phyloP scores from a whole-genome alignment of 2,888 invertebrate genomes.

The Ennomos erosarius region DNA sequence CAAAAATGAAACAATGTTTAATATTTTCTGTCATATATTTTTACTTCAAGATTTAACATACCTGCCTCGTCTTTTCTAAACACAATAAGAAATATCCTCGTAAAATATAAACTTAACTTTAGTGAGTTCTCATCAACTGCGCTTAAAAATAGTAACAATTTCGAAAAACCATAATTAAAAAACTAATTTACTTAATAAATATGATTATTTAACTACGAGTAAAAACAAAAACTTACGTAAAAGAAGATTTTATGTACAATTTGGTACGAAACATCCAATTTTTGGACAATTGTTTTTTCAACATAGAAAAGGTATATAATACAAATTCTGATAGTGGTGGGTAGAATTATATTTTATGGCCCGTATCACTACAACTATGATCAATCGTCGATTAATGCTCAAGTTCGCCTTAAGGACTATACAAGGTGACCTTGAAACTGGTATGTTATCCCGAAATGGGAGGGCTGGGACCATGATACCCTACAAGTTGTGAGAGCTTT shows the following conservation, averaged over 20 bases:
- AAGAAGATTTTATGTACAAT: constrained; percentile 43
- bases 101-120: constrained; percentile 44
- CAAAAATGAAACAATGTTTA: constrained; percentile 26
- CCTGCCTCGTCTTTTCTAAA: constrained; percentile 31
- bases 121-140: constrained; percentile 55
- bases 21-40: constrained; percentile 35
- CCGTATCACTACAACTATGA: no score
- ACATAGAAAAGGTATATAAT: constrained; percentile 18
- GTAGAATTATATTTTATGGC: constrained; percentile 1
- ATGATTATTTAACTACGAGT: constrained; percentile 41
- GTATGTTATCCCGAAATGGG: no score
- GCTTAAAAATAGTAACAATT: constrained; percentile 52
- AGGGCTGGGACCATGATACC: no score
- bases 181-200: constrained; percentile 47
- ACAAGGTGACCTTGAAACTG: no score
- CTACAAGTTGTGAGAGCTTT: no score
- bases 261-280: constrained; percentile 80
- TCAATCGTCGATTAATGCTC: no score
- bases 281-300: constrained; percentile 56
- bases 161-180: constrained; percentile 37
- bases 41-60: constrained; percentile 36
- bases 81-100: constrained; percentile 26
- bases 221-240: constrained; percentile 35
- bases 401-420: no score
- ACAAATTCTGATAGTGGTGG: constrained; percentile 14